Evolutionary conservation across 2,797 vertebrate species (phyloP).

Genomic region (Sternotherus odoratus): DNA sequence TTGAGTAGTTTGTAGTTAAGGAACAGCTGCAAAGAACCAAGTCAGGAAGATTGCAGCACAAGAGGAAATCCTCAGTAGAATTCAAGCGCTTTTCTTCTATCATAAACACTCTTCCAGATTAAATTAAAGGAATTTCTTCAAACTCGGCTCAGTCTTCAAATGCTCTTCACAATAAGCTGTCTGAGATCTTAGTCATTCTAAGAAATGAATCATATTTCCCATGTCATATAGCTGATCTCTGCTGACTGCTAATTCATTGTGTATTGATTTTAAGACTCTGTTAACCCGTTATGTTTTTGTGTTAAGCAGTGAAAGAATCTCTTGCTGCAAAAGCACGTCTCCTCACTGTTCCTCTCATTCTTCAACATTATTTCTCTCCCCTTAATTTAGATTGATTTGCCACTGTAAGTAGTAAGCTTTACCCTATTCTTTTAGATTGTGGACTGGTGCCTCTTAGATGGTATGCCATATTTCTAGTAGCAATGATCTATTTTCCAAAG

Average conservation of each 20-base stretch:
- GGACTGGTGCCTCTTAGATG: not conserved
- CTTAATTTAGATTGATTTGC: constrained; percentile 43
- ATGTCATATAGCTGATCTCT: constrained; percentile 65
- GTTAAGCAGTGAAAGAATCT: constrained; percentile 69
- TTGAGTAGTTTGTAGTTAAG: constrained; percentile 48
- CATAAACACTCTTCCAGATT: constrained; percentile 68
- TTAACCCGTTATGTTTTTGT: constrained; percentile 70
- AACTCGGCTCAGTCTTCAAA: constrained; percentile 52
- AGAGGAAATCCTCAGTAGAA: constrained; percentile 65
- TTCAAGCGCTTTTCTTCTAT: constrained; percentile 65
- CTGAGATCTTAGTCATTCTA: constrained; percentile 70
- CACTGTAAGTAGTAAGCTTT: not conserved
- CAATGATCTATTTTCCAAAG: not conserved
- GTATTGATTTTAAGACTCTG: constrained; percentile 77
- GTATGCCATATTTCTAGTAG: not conserved
- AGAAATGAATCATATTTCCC: constrained; percentile 76
- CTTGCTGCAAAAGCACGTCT: constrained; percentile 59
- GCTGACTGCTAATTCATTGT: constrained; percentile 77
- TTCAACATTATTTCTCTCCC: constrained; percentile 10
- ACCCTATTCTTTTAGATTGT: not conserved
- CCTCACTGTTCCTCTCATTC: constrained; percentile 10
- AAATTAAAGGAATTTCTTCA: constrained; percentile 74
- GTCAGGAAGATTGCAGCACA: constrained; percentile 1
- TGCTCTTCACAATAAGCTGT: constrained; percentile 52
- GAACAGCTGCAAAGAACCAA: constrained; percentile 58